Percentiles rank a stretch among this genome's conserved stretches.
phyloP scores from a whole-genome alignment of 1,140 invertebrate genomes.

The Akabosia matsudoensis region DNA sequence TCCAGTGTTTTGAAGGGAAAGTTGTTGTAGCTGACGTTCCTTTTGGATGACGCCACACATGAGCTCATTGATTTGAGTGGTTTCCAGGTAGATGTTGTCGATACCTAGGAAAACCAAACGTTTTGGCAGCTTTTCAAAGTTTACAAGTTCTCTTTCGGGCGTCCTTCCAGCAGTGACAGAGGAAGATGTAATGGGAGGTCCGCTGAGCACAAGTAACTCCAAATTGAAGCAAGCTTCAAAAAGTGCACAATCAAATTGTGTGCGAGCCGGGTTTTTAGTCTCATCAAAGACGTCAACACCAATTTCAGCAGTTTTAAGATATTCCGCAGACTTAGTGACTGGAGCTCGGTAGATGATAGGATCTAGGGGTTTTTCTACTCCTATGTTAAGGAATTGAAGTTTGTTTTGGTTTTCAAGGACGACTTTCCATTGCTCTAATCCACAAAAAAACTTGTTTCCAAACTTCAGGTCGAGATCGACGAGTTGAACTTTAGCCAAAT shows the following conservation, averaged over 20 bases:
- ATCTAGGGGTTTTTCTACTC: background rate
- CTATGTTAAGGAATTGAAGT: background rate
- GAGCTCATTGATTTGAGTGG: background rate
- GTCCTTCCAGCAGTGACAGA: background rate
- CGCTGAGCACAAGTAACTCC: background rate
- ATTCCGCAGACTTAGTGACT: background rate
- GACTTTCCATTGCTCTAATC: background rate
- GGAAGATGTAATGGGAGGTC: background rate
- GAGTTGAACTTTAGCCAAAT: background rate
- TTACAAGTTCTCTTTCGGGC: background rate
- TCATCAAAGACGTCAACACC: background rate
- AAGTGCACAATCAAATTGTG: background rate
- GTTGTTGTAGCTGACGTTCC: background rate
- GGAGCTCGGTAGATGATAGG: background rate
- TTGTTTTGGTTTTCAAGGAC: background rate
- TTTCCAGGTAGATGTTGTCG: conserved; percentile 1
- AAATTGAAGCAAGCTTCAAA: background rate
- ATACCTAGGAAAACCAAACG: background rate
- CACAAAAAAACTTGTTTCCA: background rate
- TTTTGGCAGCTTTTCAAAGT: background rate
- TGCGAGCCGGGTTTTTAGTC: background rate
- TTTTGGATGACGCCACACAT: background rate
- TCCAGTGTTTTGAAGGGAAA: background rate
- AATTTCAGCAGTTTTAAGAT: background rate
- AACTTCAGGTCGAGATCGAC: background rate